Evolutionary conservation across 2,113 vertebrate species (phyloP).

Genomic region (Bagarius yarrelli): DNA sequence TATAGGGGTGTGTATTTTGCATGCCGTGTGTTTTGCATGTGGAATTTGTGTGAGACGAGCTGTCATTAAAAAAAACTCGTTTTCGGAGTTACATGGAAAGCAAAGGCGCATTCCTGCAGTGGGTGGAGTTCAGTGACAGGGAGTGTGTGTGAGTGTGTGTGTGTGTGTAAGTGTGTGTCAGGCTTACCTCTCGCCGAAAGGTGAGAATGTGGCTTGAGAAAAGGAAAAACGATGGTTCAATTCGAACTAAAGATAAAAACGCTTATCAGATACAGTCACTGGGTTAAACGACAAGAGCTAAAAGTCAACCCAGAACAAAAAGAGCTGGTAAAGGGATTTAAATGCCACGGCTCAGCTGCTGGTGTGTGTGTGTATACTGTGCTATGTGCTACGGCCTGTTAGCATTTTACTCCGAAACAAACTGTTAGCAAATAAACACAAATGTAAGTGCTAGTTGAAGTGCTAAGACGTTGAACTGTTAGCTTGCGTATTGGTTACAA

Average conservation of each 20-base stretch:
- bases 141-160: constrained; percentile 18
- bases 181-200: neutral
- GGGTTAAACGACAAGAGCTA: neutral
- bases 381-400: neutral
- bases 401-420: neutral
- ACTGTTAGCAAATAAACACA: neutral
- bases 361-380: neutral
- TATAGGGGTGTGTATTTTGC: constrained; percentile 4
- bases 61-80: constrained; percentile 4
- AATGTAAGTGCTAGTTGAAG: neutral
- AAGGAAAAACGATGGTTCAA: neutral
- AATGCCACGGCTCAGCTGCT: neutral
- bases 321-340: neutral
- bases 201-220: neutral
- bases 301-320: neutral
- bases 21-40: neutral
- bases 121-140: constrained; percentile 11
- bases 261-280: neutral
- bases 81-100: constrained; percentile 1
- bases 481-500: neutral
- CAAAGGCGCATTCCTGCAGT: constrained; percentile 7
- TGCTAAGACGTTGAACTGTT: neutral
- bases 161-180: constrained; percentile 13
- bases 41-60: neutral
- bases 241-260: neutral